These are phyloP conservation scores for Gracilinanus agilis DNA, from an alignment of 2,113 vertebrate genomes.

Conservation along the genomic window DNA sequence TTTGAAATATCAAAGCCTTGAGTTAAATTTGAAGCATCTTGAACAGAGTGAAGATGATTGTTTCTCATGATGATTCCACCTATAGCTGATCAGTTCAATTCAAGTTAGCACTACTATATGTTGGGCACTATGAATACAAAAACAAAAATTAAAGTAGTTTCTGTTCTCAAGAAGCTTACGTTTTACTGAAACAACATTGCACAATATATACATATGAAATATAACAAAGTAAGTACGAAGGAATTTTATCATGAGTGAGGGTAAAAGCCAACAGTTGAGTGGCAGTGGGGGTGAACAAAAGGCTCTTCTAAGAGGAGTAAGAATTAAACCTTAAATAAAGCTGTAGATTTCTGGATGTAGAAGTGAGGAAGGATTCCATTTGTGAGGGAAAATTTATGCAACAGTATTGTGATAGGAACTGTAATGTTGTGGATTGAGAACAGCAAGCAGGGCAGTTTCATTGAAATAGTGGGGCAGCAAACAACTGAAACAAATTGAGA, in stretches of 20 bases:
- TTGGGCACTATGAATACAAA: neutral
- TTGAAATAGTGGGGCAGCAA: neutral
- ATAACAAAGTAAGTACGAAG: neutral
- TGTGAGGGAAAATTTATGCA: no score
- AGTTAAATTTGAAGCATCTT: neutral
- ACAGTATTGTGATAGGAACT: neutral
- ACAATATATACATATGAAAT: neutral
- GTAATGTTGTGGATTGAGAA: neutral
- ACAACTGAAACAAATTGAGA: neutral
- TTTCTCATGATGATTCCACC: neutral
- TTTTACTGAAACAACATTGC: neutral
- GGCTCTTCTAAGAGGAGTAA: neutral
- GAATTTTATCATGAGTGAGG: neutral
- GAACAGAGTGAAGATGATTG: neutral
- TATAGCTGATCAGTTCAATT: neutral
- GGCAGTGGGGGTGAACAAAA: neutral
- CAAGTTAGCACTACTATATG: neutral
- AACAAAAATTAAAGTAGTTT: neutral
- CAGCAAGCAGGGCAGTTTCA: neutral
- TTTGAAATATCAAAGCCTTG: neutral
- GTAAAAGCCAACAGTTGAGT: neutral
- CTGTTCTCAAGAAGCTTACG: neutral
- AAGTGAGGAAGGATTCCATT: neutral
- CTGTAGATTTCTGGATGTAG: neutral
- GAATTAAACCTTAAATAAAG: neutral